Conservation (phyloP, 1,140 invertebrate species). For the Pygmarrhopalites habei region DNA sequence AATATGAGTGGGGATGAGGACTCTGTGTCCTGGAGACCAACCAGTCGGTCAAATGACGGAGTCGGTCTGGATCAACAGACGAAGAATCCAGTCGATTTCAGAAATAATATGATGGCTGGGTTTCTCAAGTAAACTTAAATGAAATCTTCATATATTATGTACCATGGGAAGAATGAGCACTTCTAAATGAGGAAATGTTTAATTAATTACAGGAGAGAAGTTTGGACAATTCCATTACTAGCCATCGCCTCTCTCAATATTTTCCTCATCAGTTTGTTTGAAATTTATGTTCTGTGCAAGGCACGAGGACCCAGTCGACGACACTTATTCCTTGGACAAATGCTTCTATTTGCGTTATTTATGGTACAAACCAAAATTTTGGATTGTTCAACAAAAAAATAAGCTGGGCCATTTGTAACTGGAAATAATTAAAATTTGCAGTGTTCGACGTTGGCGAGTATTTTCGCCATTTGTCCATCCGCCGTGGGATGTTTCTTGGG, state of each 20-base stretch:
- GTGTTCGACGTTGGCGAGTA: slow-evolving; percentile 68
- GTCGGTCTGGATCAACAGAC: neutral
- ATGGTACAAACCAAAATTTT: too few relatives aligned
- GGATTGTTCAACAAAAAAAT: too few relatives aligned
- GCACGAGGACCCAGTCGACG: slow-evolving; percentile 71
- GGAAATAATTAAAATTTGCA: too few relatives aligned
- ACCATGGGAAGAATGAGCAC: too few relatives aligned
- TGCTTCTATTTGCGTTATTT: slow-evolving; percentile 78
- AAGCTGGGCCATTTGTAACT: too few relatives aligned
- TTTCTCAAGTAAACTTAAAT: too few relatives aligned
- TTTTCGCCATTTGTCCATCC: slow-evolving; percentile 70
- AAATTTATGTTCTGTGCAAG: slow-evolving; percentile 82
- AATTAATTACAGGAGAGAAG: too few relatives aligned
- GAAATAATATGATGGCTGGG: slow-evolving; percentile 17
- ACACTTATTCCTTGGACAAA: slow-evolving; percentile 84
- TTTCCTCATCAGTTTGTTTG: slow-evolving; percentile 71
- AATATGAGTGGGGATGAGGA: neutral
- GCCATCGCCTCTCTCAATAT: slow-evolving; percentile 56
- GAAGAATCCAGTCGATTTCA: slow-evolving; percentile 4
- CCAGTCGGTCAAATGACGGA: neutral
- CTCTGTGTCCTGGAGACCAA: neutral
- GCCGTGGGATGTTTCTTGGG: slow-evolving; percentile 63
- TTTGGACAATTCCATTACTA: slow-evolving; percentile 78
- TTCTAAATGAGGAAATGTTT: too few relatives aligned
- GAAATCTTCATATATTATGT: too few relatives aligned